Conservation (phyloP, 2,113 vertebrate genomes). For the Pterocles burchelli region DNA sequence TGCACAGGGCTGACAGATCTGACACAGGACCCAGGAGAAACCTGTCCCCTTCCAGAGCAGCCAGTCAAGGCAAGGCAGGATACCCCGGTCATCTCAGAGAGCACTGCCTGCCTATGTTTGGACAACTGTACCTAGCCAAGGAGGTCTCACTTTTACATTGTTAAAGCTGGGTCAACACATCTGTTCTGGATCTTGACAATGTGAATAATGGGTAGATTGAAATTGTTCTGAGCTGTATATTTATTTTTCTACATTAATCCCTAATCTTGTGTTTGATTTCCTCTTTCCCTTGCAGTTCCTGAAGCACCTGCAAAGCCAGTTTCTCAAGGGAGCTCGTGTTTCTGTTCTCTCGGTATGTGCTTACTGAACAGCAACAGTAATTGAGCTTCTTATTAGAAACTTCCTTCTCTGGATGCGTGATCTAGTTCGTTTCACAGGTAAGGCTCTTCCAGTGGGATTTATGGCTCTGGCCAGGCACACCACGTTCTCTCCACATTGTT, state of each 20-base stretch:
- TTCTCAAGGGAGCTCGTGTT: not conserved
- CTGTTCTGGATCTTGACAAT: not conserved
- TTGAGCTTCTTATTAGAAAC: not conserved
- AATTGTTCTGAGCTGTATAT: not conserved
- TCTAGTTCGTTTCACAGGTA: not conserved
- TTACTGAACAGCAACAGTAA: not conserved
- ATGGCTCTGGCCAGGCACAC: not conserved
- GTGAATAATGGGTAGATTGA: fast-evolving
- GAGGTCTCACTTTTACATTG: not conserved
- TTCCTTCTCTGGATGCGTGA: not conserved
- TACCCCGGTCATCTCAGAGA: not conserved
- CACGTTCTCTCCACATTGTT: not conserved
- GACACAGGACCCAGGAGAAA: not conserved
- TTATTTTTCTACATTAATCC: not conserved
- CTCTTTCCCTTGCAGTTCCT: not conserved
- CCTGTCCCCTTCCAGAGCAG: not conserved
- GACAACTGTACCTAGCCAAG: not conserved
- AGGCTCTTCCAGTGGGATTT: not conserved
- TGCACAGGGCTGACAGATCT: not conserved
- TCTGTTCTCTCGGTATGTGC: not conserved
- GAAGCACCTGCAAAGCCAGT: not conserved
- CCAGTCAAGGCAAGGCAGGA: not conserved
- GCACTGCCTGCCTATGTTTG: not conserved
- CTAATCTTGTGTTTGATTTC: not conserved
- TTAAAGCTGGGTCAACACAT: not conserved